Evolutionary conservation across 2,888 invertebrate genomes (phyloP).

Genomic region (Lepidonotus clava): DNA sequence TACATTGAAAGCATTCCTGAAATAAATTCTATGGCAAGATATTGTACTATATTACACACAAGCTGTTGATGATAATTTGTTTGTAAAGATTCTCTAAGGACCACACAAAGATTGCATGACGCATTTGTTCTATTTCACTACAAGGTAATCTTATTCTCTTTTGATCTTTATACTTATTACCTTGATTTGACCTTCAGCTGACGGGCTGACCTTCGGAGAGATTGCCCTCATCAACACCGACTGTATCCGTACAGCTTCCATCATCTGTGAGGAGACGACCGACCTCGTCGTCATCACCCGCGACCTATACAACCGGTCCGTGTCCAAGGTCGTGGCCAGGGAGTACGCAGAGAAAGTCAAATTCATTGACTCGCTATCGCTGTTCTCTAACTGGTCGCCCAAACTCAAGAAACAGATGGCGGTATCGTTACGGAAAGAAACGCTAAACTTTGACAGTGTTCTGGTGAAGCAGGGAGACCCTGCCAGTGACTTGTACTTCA

Average conservation of each 20-base stretch:
- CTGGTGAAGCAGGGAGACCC: slow-evolving; percentile 76
- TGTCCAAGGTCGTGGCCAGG: slow-evolving; percentile 70
- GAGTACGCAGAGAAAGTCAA: slow-evolving; percentile 77
- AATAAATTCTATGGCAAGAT: too few relatives aligned
- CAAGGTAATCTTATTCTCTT: too few relatives aligned
- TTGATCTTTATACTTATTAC: too few relatives aligned
- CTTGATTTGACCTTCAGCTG: slow-evolving; percentile 66
- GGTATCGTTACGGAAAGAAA: slow-evolving; percentile 74
- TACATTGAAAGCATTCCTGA: too few relatives aligned
- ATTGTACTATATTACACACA: too few relatives aligned
- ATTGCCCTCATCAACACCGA: slow-evolving; percentile 78
- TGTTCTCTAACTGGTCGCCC: slow-evolving; percentile 74
- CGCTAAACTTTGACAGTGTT: slow-evolving; percentile 72
- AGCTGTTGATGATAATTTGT: too few relatives aligned
- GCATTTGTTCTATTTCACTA: too few relatives aligned
- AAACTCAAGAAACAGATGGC: slow-evolving; percentile 77
- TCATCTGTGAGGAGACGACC: slow-evolving; percentile 76
- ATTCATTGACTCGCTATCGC: slow-evolving; percentile 75
- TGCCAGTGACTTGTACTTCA: slow-evolving; percentile 75
- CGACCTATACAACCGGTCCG: slow-evolving; percentile 74
- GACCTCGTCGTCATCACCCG: slow-evolving; percentile 78
- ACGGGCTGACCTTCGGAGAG: slow-evolving; percentile 79
- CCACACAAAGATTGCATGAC: not conserved
- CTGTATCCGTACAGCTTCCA: slow-evolving; percentile 78
- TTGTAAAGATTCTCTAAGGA: too few relatives aligned